A percentile compares a stretch with the other conserved stretches of the same genome.
phyloP scores from a whole-genome alignment of 2,113 vertebrate genomes.

The Pseudorasbora parva region DNA sequence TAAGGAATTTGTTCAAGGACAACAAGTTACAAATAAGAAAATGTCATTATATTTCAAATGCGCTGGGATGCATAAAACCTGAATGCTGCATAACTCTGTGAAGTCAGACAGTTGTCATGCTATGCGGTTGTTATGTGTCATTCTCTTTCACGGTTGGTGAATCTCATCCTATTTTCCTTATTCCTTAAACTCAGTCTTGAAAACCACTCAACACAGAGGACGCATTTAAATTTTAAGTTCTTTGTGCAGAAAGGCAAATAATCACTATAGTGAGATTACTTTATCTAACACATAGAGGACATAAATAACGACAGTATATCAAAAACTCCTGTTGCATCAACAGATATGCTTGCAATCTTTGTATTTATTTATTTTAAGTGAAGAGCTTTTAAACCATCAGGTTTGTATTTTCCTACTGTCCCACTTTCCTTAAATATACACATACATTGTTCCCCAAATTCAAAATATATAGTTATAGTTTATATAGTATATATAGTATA shows the following conservation, averaged over 20 bases:
- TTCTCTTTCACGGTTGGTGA: constrained; percentile 10
- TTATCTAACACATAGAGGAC: not conserved
- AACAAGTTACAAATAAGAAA: constrained; percentile 2
- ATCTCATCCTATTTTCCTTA: constrained; percentile 7
- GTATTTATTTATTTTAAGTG: no score
- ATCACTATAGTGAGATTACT: not conserved
- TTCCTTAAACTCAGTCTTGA: constrained; percentile 6
- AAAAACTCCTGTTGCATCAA: not conserved
- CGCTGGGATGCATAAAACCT: not conserved
- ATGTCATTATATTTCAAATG: constrained; percentile 24
- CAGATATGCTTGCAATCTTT: not conserved
- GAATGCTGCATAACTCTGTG: constrained; percentile 8
- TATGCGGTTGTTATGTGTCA: constrained; percentile 7
- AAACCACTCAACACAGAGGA: constrained; percentile 5
- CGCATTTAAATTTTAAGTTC: not conserved
- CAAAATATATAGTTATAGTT: no score
- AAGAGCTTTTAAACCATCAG: no score
- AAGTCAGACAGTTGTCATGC: constrained; percentile 20
- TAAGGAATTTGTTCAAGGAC: constrained; percentile 7
- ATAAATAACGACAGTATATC: not conserved
- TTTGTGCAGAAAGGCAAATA: not conserved
- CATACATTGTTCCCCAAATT: no score
- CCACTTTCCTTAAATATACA: no score
- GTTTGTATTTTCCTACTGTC: no score
- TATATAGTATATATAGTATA: no score